phyloP scores from a whole-genome alignment of 2,888 invertebrate genomes.

The Lithophane ornitopus region DNA sequence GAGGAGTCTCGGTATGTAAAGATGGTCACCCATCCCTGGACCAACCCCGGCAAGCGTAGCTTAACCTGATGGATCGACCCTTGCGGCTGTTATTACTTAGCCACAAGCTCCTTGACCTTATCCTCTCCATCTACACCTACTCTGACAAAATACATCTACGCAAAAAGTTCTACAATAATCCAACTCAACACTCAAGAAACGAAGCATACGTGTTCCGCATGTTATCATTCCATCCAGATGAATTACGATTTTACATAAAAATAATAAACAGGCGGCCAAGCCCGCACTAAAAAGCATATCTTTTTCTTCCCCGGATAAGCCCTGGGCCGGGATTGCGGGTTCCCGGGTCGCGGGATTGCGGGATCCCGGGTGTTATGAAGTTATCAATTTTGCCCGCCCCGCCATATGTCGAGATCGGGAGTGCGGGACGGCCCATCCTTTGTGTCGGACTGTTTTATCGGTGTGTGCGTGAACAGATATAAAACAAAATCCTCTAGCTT shows the following conservation, averaged over 20 bases:
- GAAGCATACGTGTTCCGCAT: slow-evolving; percentile 66
- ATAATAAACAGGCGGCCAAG: slow-evolving; percentile 66
- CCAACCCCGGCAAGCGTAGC: too few species aligned
- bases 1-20: too few species aligned
- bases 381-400: slow-evolving; percentile 84
- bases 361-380: slow-evolving; percentile 82
- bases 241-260: slow-evolving; percentile 84
- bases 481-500: slow-evolving; percentile 1
- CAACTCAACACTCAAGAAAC: slow-evolving; percentile 3
- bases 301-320: slow-evolving; percentile 75
- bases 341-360: slow-evolving; percentile 70
- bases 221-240: slow-evolving; percentile 80
- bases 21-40: too few species aligned
- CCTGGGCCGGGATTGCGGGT: slow-evolving; percentile 71
- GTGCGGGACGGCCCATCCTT: slow-evolving; percentile 38
- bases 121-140: too few species aligned
- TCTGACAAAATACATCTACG: too few species aligned
- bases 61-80: too few species aligned
- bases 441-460: slow-evolving; percentile 41
- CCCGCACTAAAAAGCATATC: slow-evolving; percentile 71
- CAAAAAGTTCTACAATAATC: slow-evolving; percentile 30
- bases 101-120: too few species aligned
- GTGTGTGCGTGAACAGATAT: slow-evolving; percentile 45
- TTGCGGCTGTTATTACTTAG: too few species aligned
- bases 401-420: slow-evolving; percentile 64